These are phyloP conservation scores for Boleophthalmus pectinirostris DNA, from an alignment of 2,113 vertebrate species.

Conservation along the genomic window DNA sequence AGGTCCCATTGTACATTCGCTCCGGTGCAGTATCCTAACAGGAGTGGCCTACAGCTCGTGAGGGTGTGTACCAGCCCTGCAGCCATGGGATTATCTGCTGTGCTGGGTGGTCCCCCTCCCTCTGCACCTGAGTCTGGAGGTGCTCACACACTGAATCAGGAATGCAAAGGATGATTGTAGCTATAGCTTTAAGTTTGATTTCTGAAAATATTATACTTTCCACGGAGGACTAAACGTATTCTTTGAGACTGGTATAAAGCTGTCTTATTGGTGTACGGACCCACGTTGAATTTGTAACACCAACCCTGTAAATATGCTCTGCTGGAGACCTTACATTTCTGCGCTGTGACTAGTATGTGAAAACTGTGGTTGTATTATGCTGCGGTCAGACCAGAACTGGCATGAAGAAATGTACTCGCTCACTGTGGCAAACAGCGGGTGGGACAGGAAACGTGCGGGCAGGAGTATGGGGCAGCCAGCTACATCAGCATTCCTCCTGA, in stretches of 20 bases:
- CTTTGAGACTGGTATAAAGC: not conserved
- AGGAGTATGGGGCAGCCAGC: constrained; percentile 21
- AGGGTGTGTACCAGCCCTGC: constrained; percentile 53
- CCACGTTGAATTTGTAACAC: constrained; percentile 6
- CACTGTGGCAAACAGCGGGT: constrained; percentile 31
- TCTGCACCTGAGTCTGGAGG: constrained; percentile 43
- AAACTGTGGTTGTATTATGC: constrained; percentile 30
- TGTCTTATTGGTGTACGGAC: constrained; percentile 4
- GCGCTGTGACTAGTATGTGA: constrained; percentile 26
- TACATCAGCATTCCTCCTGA: constrained; percentile 35
- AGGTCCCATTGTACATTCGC: constrained; percentile 56
- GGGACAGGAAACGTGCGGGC: constrained; percentile 35
- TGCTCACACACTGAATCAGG: constrained; percentile 31
- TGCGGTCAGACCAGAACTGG: constrained; percentile 27
- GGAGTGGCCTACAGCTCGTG: constrained; percentile 43
- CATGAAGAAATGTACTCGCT: constrained; percentile 19
- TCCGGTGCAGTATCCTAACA: constrained; percentile 51
- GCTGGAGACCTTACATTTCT: constrained; percentile 35
- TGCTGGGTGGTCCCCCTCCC: constrained; percentile 65
- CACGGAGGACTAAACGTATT: constrained; percentile 3
- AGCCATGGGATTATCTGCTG: constrained; percentile 61
- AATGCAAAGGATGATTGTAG: constrained; percentile 13
- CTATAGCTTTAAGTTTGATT: constrained; percentile 1
- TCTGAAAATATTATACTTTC: constrained; percentile 12
- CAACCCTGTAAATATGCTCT: constrained; percentile 13